These are phyloP conservation scores for Dasyornis broadbenti DNA, from an alignment of 2,113 vertebrate genomes.

Conservation along the genomic window DNA sequence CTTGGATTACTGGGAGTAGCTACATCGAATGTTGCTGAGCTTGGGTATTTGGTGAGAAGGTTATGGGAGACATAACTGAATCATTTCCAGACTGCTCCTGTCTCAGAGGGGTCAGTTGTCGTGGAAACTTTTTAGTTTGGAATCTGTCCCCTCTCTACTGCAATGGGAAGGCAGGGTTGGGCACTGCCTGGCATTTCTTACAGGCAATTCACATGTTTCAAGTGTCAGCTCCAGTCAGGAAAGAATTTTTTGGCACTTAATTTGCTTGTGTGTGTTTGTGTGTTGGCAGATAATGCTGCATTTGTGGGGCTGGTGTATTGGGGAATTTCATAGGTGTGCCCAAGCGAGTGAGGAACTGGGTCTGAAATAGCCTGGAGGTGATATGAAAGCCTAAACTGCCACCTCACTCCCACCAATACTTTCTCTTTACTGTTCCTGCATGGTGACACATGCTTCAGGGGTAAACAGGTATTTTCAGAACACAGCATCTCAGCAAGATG, in stretches of 20 bases:
- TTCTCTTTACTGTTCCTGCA: neutral
- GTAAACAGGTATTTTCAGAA: neutral
- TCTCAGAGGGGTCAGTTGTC: neutral
- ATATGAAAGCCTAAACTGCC: neutral
- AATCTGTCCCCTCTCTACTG: neutral
- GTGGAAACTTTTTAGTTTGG: neutral
- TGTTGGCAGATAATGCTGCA: neutral
- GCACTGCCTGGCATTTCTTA: neutral
- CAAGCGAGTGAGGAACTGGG: neutral
- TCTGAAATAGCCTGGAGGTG: neutral
- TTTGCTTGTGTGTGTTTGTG: neutral
- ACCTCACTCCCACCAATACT: neutral
- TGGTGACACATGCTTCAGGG: neutral
- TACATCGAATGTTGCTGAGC: neutral
- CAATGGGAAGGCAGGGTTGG: neutral
- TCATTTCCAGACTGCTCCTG: neutral
- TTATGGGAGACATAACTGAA: neutral
- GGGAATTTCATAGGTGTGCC: neutral
- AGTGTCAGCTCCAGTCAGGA: neutral
- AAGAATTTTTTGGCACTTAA: neutral
- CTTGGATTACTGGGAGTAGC: neutral
- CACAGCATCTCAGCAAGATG: neutral
- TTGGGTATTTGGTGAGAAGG: neutral
- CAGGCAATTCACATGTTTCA: neutral
- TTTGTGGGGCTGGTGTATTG: fast-evolving